These are phyloP conservation scores for Actinia tenebrosa DNA, from an alignment of 64 coral and sea anemone genomes.

Conservation along the genomic window DNA sequence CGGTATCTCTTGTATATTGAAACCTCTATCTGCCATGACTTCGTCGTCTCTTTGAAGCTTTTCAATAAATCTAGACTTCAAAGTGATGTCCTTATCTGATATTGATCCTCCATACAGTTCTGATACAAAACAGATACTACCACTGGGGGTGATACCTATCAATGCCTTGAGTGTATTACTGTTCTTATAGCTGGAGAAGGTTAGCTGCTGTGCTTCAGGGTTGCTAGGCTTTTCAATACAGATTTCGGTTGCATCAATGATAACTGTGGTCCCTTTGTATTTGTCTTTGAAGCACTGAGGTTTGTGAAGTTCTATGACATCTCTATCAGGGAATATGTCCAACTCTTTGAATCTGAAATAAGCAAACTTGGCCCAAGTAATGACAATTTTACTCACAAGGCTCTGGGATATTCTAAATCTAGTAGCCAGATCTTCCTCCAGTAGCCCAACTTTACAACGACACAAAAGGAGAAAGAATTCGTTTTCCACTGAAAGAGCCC, in stretches of 20 bases:
- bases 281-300: constrained; percentile 28
- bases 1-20: constrained; percentile 28
- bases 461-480: not conserved
- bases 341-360: constrained; percentile 26
- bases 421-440: not conserved
- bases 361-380: not conserved
- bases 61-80: constrained; percentile 36
- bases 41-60: constrained; percentile 35
- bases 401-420: not conserved
- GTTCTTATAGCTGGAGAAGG: constrained; percentile 56
- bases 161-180: constrained; percentile 57
- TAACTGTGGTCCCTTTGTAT: constrained; percentile 39
- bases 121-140: constrained; percentile 32
- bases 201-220: constrained; percentile 49
- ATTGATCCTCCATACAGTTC: constrained; percentile 41
- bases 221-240: constrained; percentile 34
- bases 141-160: constrained; percentile 34
- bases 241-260: constrained; percentile 40
- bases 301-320: constrained; percentile 26
- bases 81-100: constrained; percentile 35
- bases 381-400: not conserved
- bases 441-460: not conserved
- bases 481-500: not conserved
- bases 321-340: constrained; percentile 1
- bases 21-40: constrained; percentile 36